phyloP scores from a whole-genome alignment of 1,140 invertebrate species.

The Oncopodura yosiiana region DNA sequence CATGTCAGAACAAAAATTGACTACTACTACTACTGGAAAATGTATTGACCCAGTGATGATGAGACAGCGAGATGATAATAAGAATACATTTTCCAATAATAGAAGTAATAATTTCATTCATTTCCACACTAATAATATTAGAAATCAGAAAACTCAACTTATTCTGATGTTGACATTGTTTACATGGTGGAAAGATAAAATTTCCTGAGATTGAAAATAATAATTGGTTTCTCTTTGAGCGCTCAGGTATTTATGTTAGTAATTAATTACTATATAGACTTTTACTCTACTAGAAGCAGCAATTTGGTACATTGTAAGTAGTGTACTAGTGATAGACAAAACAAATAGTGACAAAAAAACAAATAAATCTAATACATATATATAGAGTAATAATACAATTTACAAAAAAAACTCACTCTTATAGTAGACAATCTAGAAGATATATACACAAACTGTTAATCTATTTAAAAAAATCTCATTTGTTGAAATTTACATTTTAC shows the following conservation, averaged over 20 bases:
- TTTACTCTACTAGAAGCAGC: background rate
- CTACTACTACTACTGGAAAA: background rate
- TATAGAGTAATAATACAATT: background rate
- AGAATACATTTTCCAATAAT: background rate
- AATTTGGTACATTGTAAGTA: background rate
- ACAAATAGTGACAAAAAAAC: background rate
- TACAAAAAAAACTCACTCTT: background rate
- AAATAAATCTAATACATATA: background rate
- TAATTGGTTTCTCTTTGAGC: background rate
- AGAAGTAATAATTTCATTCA: background rate
- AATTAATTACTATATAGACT: background rate
- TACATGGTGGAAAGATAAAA: constrained; percentile 19
- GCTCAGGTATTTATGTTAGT: background rate
- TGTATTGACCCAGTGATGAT: background rate
- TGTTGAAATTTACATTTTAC: no score
- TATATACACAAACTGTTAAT: no score
- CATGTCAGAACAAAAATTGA: background rate
- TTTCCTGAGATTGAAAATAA: constrained; percentile 9
- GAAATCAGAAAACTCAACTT: background rate
- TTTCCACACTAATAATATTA: background rate
- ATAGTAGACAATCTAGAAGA: no score
- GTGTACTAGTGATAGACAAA: background rate
- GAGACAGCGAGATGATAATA: background rate
- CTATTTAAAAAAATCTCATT: no score
- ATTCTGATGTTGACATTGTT: constrained; percentile 9